Conservation (phyloP, 2,888 invertebrate genomes). For the Ischnus inquisitorius region DNA sequence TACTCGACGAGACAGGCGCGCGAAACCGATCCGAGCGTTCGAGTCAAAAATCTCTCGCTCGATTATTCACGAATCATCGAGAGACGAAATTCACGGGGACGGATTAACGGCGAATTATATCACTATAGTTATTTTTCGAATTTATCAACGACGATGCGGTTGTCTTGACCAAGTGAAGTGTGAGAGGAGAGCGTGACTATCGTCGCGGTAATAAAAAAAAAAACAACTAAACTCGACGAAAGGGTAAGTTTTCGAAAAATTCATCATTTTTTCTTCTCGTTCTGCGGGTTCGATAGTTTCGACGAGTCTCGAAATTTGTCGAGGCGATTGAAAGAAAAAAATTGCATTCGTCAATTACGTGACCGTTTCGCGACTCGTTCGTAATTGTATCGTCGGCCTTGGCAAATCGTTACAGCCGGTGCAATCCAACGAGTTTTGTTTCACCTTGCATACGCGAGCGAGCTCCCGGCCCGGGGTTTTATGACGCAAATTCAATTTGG, state of each 20-base stretch:
- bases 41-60: too few species aligned
- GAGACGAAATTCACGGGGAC: not conserved
- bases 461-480: not conserved
- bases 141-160: too few species aligned
- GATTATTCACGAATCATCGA: not conserved
- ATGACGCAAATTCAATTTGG: slow-evolving; percentile 48
- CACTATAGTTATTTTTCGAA: too few species aligned
- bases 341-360: not conserved
- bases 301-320: too few species aligned
- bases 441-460: not conserved
- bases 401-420: not conserved
- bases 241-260: too few species aligned
- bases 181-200: not conserved
- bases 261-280: too few species aligned
- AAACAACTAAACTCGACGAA: not conserved
- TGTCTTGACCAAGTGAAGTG: slow-evolving; percentile 13
- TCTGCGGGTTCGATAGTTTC: too few species aligned
- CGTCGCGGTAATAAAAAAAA: not conserved
- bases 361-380: not conserved
- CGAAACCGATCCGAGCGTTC: too few species aligned
- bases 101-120: too few species aligned
- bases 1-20: too few species aligned
- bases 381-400: slow-evolving; percentile 5
- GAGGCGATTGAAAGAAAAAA: not conserved
- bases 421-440: slow-evolving; percentile 18